A percentile compares a stretch with the other conserved stretches of the same genome.
phyloP scores from a whole-genome alignment of 2,113 vertebrate genomes.

The Acrocephalus kingi region DNA sequence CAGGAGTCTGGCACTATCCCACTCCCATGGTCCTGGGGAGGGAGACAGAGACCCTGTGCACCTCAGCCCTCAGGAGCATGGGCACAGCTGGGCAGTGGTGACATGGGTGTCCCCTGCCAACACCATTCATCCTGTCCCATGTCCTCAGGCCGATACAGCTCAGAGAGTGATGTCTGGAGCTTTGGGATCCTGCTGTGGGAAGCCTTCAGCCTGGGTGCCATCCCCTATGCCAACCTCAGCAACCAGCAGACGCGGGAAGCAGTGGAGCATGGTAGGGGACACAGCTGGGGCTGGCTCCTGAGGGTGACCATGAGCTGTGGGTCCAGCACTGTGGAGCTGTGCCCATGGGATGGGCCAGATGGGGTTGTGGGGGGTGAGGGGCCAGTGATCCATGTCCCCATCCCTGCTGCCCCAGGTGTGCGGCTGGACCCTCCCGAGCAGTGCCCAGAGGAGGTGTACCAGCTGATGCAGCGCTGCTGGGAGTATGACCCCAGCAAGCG shows the following conservation, averaged over 20 bases:
- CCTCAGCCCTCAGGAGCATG: accelerated
- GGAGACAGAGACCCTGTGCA: neutral
- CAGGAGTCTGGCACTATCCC: neutral
- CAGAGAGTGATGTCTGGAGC: constrained; percentile 94
- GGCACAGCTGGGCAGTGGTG: neutral
- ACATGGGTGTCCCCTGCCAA: neutral
- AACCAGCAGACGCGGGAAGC: constrained; percentile 91
- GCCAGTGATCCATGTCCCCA: accelerated
- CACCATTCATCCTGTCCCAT: accelerated
- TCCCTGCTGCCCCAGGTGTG: constrained; percentile 71
- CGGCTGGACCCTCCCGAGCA: constrained; percentile 81
- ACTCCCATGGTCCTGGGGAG: neutral
- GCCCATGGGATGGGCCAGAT: accelerated
- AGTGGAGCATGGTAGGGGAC: constrained; percentile 85
- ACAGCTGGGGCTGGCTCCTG: accelerated
- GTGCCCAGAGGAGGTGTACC: constrained; percentile 86
- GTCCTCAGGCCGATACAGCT: constrained; percentile 86
- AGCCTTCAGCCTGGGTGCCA: constrained; percentile 87
- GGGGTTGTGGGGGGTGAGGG: accelerated
- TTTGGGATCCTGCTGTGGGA: constrained; percentile 95
- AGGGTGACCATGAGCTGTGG: neutral
- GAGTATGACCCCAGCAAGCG: constrained; percentile 83
- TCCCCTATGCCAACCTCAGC: constrained; percentile 88
- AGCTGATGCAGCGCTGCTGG: constrained; percentile 91
- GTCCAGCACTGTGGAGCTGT: neutral